Conservation (phyloP, 2,888 invertebrate species). For the Noctua comes region DNA sequence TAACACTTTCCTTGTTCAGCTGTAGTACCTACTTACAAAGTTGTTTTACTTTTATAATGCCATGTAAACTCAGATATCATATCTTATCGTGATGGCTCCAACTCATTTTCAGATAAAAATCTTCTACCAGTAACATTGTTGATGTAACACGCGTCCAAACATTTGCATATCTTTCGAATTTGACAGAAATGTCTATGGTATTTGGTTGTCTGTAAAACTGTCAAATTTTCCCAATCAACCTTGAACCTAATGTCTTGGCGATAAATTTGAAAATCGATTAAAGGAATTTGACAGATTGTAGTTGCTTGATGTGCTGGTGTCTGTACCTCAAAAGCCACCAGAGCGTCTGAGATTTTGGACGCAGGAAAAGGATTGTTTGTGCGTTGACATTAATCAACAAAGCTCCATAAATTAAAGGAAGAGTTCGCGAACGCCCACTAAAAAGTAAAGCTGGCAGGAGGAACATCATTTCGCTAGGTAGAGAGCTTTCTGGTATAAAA, state of each 20-base stretch:
- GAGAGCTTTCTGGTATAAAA: too few species aligned
- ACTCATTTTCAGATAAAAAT: conserved; percentile 22
- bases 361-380: neutral
- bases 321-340: neutral
- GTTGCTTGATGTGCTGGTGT: too few species aligned
- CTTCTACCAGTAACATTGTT: conserved; percentile 19
- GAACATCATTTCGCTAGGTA: neutral
- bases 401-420: neutral
- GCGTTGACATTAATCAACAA: neutral
- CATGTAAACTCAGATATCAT: conserved; percentile 9
- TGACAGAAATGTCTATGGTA: neutral
- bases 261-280: too few species aligned
- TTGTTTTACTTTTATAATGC: neutral
- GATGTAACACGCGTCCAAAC: neutral
- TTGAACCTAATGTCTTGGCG: too few species aligned
- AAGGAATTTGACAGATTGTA: too few species aligned
- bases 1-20: neutral
- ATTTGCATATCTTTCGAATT: neutral
- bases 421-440: neutral
- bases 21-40: neutral
- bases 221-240: too few species aligned
- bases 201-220: neutral
- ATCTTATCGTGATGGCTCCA: conserved; percentile 17
- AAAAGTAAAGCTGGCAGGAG: neutral
- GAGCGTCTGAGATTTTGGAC: neutral